phyloP scores from a whole-genome alignment of 2,113 vertebrate species.

The Upupa epops region DNA sequence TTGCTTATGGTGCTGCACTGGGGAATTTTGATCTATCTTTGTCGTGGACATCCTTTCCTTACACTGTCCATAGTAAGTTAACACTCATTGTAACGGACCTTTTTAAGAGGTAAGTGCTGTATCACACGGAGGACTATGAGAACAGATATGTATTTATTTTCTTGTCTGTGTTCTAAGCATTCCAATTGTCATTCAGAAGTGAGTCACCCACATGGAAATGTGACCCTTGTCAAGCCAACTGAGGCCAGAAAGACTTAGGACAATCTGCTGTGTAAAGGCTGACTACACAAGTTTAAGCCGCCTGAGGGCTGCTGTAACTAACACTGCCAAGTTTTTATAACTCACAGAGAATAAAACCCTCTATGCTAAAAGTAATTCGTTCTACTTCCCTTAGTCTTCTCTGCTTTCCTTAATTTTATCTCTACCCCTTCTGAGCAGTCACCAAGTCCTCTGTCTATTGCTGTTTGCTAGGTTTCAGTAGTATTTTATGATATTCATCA shows the following conservation, averaged over 20 bases:
- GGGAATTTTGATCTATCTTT: background rate
- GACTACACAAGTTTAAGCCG: conserved; percentile 20
- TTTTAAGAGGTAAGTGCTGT: background rate
- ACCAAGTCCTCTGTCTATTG: background rate
- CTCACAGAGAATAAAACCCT: accelerated
- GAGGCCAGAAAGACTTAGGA: conserved; percentile 10
- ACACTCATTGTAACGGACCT: background rate
- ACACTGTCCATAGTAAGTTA: background rate
- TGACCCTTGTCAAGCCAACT: background rate
- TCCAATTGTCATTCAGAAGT: conserved; percentile 18
- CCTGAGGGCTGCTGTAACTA: background rate
- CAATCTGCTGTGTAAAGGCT: background rate
- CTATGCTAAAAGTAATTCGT: background rate
- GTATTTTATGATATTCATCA: background rate
- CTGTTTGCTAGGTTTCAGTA: background rate
- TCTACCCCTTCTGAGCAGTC: background rate
- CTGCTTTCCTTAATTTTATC: no score
- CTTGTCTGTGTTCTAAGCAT: background rate
- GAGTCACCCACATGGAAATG: conserved; percentile 34
- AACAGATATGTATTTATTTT: background rate
- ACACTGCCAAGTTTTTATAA: background rate
- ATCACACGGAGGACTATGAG: background rate
- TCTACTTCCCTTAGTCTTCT: background rate
- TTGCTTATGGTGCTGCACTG: background rate
- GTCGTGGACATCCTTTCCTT: background rate